Conservation (phyloP, 2,888 invertebrate genomes). For the Dendrolimus houi region DNA sequence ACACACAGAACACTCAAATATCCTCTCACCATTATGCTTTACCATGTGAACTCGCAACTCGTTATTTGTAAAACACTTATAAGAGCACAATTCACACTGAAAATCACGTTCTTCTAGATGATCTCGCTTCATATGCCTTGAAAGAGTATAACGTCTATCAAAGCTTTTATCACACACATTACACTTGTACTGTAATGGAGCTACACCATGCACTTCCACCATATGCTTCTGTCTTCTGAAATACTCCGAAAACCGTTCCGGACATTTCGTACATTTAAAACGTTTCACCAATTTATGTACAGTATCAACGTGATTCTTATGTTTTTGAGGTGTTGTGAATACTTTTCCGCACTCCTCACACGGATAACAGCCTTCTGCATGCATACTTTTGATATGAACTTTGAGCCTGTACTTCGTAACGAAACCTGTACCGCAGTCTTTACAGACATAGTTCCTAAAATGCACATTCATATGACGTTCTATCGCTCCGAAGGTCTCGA, state of each 20-base stretch:
- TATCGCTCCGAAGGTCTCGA: constrained; percentile 56
- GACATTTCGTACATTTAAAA: constrained; percentile 51
- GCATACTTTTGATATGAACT: constrained; percentile 48
- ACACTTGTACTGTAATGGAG: constrained; percentile 46
- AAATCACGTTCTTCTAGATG: constrained; percentile 47
- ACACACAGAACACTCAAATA: constrained; percentile 50
- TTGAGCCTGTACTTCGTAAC: constrained; percentile 50
- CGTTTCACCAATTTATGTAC: constrained; percentile 45
- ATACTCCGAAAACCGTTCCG: constrained; percentile 48
- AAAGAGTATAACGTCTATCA: constrained; percentile 37
- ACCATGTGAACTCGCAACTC: constrained; percentile 49
- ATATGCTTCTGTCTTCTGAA: constrained; percentile 51
- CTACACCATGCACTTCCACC: constrained; percentile 43
- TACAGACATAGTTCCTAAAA: constrained; percentile 56
- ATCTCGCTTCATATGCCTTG: constrained; percentile 48
- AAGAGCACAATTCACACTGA: constrained; percentile 24
- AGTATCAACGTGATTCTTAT: constrained; percentile 42
- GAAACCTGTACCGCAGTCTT: constrained; percentile 54
- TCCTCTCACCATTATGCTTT: constrained; percentile 47
- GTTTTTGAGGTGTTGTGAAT: constrained; percentile 40
- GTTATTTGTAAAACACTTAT: constrained; percentile 49
- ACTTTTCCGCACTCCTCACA: constrained; percentile 50
- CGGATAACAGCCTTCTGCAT: constrained; percentile 31
- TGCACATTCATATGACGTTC: constrained; percentile 61
- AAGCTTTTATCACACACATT: constrained; percentile 48